These are phyloP conservation scores for Nezara viridula DNA, from an alignment of 2,888 invertebrate species.

Conservation along the genomic window DNA sequence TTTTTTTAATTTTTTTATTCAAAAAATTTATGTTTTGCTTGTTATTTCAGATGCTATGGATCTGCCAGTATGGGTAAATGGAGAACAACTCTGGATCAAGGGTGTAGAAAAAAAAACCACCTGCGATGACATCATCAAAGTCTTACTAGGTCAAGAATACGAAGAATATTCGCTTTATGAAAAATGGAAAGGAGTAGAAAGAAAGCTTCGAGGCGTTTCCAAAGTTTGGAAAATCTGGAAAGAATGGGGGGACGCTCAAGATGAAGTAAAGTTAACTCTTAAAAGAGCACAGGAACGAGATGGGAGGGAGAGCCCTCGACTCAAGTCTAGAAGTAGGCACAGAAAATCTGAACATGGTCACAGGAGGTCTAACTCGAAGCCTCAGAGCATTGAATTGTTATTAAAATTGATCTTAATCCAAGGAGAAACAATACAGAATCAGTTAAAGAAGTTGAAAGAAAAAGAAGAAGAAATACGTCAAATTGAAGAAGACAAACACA, in stretches of 20 bases:
- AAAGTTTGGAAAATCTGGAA: constrained; percentile 84
- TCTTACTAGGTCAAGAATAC: constrained; percentile 74
- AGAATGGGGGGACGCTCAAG: constrained; percentile 82
- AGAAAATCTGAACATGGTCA: constrained; percentile 64
- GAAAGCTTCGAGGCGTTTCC: constrained; percentile 79
- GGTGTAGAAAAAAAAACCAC: constrained; percentile 83
- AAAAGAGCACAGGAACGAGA: constrained; percentile 67
- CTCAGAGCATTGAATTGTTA: constrained; percentile 71
- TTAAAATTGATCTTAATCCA: constrained; percentile 74
- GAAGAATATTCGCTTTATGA: constrained; percentile 81
- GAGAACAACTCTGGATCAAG: constrained; percentile 84
- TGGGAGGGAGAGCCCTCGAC: constrained; percentile 60
- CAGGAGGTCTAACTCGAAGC: constrained; percentile 67
- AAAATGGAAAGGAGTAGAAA: constrained; percentile 83
- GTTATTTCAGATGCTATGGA: constrained; percentile 68
- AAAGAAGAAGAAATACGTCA: constrained; percentile 79
- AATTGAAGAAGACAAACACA: constrained; percentile 81
- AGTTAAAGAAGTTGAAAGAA: constrained; percentile 73
- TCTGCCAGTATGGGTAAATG: constrained; percentile 82
- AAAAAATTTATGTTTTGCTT: background rate
- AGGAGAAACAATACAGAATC: constrained; percentile 74
- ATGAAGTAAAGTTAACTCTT: constrained; percentile 73
- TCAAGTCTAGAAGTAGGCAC: constrained; percentile 67
- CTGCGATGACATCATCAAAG: constrained; percentile 83
- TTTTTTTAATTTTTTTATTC: background rate